A percentile compares a stretch with the other conserved stretches of the same genome.
Evolutionary conservation across 2,113 vertebrate genomes (phyloP).

Genomic region (Phyllostomus discolor): DNA sequence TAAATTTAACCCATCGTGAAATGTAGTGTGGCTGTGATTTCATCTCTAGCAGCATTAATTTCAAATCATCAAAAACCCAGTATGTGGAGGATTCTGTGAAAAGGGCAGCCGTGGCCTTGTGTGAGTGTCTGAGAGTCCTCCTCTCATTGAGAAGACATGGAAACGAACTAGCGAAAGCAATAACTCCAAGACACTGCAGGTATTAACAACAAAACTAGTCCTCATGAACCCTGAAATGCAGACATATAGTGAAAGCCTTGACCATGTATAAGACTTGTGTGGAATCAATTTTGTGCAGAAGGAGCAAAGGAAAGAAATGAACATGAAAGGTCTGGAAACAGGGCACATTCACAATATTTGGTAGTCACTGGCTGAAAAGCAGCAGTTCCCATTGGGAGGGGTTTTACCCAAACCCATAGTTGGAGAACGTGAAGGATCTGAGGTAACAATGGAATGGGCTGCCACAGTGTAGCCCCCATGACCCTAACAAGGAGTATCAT

Average conservation of each 20-base stretch:
- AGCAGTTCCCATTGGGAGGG: neutral
- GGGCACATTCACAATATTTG: neutral
- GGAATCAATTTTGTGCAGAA: neutral
- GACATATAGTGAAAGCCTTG: neutral
- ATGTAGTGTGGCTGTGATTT: neutral
- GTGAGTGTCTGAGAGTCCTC: neutral
- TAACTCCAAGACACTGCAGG: neutral
- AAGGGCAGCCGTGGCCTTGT: neutral
- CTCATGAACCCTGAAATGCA: neutral
- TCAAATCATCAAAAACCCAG: neutral
- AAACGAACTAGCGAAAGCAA: neutral
- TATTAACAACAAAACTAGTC: neutral
- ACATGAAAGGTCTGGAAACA: neutral
- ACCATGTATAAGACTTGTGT: neutral
- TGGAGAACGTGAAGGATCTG: neutral
- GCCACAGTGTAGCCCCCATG: fast-evolving
- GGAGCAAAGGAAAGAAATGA: neutral
- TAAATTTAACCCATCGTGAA: conserved; percentile 16
- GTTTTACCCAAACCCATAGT: neutral
- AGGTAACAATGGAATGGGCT: neutral
- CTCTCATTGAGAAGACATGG: neutral
- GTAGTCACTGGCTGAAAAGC: neutral
- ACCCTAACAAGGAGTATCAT: neutral
- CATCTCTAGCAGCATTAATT: neutral
- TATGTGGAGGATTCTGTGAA: neutral